Base-by-base conservation (phyloP, 2,113 vertebrate species). In the Thunnus maccoyii region DNA sequence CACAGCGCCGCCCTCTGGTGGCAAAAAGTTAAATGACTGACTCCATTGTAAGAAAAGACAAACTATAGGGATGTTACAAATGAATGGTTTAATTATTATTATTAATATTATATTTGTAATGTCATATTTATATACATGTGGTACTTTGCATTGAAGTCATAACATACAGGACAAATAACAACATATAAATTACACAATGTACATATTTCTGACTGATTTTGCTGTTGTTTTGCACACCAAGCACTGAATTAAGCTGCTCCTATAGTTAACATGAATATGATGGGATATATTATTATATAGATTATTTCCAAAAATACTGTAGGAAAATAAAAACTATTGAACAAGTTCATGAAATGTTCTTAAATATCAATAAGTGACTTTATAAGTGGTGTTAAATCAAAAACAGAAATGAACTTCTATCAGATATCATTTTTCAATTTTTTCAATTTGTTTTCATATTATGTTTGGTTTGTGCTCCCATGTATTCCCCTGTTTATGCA, bases 61-160 rank as follows among this genome's bases (percentile, higher is more conserved):
- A 69, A 41, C 36, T 9, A 41, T 55, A n/a, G 68, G 15, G 18
- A 32, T 67, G 46, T 84, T 78, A 87, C 18, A 89, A 91, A 91
- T 86, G 0, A 66, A 61, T 25, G 4, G 52, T 86, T 88, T 83
- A 85, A 74, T 89, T 65, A 54, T 30, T 30, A 30, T 89, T 65
- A 54, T 27, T 72, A 9, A 10, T 41, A 9, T 41, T 41, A 41
- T 41, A 41, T 41, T 86, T 74, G 65, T 76, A 14, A 68, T 65
- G 25, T 56, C 13, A 55, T 86, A 84, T 86, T 80, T 78, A 84
- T 64, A 85, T 50, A 27, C 51, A 83, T 44, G 46, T 55, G 50
- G 30, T 50, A 68, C n/a, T 71, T 86, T 82, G 55, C 66, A 76
- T 55, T 80, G 47, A 55, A 78, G 57, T 69, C 52, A 64, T 75